Evolutionary conservation across 2,888 invertebrate genomes (phyloP).

Genomic region (Amphipyra berbera): DNA sequence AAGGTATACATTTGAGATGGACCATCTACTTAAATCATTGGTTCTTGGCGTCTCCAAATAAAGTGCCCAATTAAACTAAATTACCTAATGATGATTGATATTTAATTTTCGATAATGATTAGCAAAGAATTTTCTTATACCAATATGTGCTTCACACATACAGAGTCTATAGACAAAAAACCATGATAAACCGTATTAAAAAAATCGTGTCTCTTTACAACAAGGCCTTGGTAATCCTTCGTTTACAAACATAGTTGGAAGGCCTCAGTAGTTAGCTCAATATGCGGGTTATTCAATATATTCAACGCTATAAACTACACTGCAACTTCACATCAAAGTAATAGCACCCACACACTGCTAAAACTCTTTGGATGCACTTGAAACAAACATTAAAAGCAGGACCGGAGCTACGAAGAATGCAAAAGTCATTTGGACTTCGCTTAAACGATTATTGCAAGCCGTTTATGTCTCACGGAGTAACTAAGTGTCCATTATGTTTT

Average conservation of each 20-base stretch:
- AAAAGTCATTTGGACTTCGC: conserved; percentile 41
- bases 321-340: conserved; percentile 38
- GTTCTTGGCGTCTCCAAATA: background rate
- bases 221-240: conserved; percentile 1
- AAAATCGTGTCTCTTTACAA: conserved; percentile 11
- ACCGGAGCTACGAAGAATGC: conserved; percentile 46
- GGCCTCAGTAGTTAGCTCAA: conserved; percentile 8
- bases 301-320: conserved; percentile 40
- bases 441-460: conserved; percentile 45
- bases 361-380: conserved; percentile 44
- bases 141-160: background rate
- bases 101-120: too few relatives aligned
- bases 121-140: too few relatives aligned
- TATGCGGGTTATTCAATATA: conserved; percentile 50
- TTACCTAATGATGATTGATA: too few relatives aligned
- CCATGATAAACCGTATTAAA: conserved; percentile 5
- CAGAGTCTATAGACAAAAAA: background rate
- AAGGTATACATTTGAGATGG: background rate
- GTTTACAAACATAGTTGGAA: conserved; percentile 18
- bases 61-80: background rate
- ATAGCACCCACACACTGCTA: conserved; percentile 31
- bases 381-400: conserved; percentile 52
- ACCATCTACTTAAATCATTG: background rate
- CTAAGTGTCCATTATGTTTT: conserved; percentile 29
- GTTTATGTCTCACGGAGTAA: conserved; percentile 43